These are phyloP conservation scores for Sphaeramia orbicularis DNA, from an alignment of 2,797 vertebrate genomes.

Conservation along the genomic window DNA sequence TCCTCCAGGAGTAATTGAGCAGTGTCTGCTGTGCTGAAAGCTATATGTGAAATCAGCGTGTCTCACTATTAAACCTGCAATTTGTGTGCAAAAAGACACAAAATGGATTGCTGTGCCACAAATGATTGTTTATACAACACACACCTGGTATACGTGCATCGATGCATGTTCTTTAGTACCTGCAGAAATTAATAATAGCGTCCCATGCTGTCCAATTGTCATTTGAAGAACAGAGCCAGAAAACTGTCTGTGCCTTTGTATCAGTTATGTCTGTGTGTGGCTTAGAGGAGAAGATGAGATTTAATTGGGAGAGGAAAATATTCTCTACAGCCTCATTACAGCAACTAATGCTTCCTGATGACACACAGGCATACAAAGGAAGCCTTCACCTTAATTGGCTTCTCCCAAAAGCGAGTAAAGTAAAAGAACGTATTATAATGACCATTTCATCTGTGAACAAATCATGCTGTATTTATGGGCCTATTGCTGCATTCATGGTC, in stretches of 20 bases:
- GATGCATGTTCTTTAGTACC: conserved; percentile 42
- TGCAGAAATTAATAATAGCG: conserved; percentile 68
- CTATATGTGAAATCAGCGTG: conserved; percentile 21
- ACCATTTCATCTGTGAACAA: neutral
- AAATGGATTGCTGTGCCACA: conserved; percentile 14
- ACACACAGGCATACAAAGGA: conserved; percentile 17
- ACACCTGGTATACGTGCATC: conserved; percentile 8
- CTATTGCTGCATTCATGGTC: neutral
- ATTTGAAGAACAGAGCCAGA: conserved; percentile 13
- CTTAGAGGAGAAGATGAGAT: conserved; percentile 25
- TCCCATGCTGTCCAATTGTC: conserved; percentile 50
- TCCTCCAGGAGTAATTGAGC: conserved; percentile 6
- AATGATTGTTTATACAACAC: conserved; percentile 31
- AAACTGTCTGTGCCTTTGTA: conserved; percentile 3
- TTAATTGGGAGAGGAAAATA: conserved; percentile 50
- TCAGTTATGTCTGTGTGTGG: conserved; percentile 4
- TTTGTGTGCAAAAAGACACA: conserved; percentile 18
- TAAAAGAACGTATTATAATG: neutral
- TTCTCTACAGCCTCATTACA: conserved; percentile 43
- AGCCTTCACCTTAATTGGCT: conserved; percentile 32
- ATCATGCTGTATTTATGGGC: no score
- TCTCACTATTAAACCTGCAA: conserved; percentile 6
- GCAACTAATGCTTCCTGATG: conserved; percentile 24
- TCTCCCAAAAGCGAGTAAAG: neutral
- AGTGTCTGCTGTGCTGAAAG: neutral